A percentile compares a stretch with the other conserved stretches of the same genome.
Evolutionary conservation across 2,797 vertebrate genomes (phyloP).

Genomic region (Sebastes iracundus): DNA sequence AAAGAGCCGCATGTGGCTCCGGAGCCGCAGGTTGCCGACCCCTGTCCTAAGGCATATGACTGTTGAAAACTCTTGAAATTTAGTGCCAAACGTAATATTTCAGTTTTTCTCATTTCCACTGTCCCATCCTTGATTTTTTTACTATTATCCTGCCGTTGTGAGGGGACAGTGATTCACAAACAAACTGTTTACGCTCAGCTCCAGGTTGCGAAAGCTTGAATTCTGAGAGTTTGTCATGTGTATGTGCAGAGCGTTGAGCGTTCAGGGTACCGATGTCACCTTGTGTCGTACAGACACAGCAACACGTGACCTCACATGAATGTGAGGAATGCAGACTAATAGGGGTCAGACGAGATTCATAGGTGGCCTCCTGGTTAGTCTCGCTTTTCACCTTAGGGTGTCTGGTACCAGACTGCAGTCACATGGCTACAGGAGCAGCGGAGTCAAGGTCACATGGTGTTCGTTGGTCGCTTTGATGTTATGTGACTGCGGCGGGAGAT

Average conservation of each 20-base stretch:
- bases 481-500: not conserved
- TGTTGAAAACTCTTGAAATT: no score
- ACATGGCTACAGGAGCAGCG: constrained; percentile 1
- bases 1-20: no score
- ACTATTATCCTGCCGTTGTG: not conserved
- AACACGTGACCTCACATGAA: constrained; percentile 21
- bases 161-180: not conserved
- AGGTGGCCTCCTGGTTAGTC: not conserved
- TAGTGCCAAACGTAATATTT: no score
- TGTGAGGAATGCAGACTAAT: constrained; percentile 41
- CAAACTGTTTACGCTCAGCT: not conserved
- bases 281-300: not conserved
- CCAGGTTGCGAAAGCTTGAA: not conserved
- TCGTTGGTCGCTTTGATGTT: not conserved
- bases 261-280: not conserved
- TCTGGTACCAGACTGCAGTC: constrained; percentile 9
- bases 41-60: no score
- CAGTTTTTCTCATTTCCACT: no score
- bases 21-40: no score
- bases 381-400: not conserved
- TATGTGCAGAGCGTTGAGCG: not conserved
- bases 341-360: constrained; percentile 2
- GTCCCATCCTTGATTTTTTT: not conserved
- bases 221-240: no score
- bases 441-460: not conserved